These are phyloP conservation scores for Formica selysi DNA, from an alignment of 1,140 invertebrate genomes.

Conservation along the genomic window DNA sequence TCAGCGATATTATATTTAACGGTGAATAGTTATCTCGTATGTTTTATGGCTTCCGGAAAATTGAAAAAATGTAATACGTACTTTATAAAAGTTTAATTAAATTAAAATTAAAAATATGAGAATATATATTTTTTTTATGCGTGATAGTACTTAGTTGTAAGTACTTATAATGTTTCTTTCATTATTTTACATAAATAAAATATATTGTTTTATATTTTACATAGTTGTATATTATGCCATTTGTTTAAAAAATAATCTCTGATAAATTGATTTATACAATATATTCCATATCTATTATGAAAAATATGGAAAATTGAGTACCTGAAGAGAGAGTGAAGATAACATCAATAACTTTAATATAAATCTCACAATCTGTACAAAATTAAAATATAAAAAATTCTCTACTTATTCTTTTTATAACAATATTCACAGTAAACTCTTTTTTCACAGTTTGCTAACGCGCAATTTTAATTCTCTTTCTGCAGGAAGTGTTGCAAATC, in stretches of 20 bases:
- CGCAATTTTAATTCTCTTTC: no score
- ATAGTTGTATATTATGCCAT: not conserved
- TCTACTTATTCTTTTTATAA: no score
- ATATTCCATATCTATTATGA: constrained; percentile 8
- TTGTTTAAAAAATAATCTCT: constrained; percentile 15
- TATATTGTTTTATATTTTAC: constrained; percentile 66
- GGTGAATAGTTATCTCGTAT: constrained; percentile 15
- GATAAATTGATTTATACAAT: constrained; percentile 32
- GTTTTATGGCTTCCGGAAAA: not conserved
- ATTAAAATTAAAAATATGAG: constrained; percentile 48
- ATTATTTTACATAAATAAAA: constrained; percentile 77
- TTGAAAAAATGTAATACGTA: constrained; percentile 8
- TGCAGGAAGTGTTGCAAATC: no score
- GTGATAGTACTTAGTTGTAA: constrained; percentile 70
- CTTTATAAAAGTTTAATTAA: constrained; percentile 22
- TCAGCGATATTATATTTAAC: not conserved
- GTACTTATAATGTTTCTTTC: constrained; percentile 73
- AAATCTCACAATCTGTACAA: no score
- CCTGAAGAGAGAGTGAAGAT: no score
- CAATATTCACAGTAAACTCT: no score
- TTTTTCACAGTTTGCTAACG: no score
- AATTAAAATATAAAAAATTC: no score
- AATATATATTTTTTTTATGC: constrained; percentile 45
- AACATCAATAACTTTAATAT: no score
- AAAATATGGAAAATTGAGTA: no score